Evolutionary conservation across 1,140 invertebrate species (phyloP).

Genomic region (Hesperophylax magnus): DNA sequence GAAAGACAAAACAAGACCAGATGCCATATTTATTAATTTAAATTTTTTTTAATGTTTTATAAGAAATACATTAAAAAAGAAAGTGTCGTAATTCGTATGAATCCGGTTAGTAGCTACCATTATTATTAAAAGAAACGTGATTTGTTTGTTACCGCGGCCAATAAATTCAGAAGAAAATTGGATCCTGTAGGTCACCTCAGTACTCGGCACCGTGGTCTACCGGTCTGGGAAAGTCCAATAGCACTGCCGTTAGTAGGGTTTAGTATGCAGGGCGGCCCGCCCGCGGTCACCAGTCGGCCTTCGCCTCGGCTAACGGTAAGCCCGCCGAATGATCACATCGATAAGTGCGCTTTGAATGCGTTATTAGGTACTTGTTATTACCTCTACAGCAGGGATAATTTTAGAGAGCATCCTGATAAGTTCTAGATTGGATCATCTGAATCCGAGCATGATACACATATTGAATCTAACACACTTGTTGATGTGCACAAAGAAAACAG

Average conservation of each 20-base stretch:
- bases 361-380: background rate
- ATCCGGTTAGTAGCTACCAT: too few species aligned
- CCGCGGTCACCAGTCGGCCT: slow-evolving; percentile 40
- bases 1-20: too few species aligned
- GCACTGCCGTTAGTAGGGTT: slow-evolving; percentile 30
- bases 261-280: slow-evolving; percentile 19
- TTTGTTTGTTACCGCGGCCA: too few species aligned
- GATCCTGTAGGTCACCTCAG: too few species aligned
- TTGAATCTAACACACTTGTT: too few species aligned
- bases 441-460: too few species aligned
- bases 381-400: background rate
- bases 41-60: background rate
- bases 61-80: background rate
- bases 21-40: background rate
- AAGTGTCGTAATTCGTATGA: too few species aligned
- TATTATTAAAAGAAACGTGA: too few species aligned
- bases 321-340: slow-evolving; percentile 38
- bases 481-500: too few species aligned
- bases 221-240: slow-evolving; percentile 26
- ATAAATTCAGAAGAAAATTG: too few species aligned
- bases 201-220: too few species aligned
- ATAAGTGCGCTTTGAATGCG: slow-evolving; percentile 32
- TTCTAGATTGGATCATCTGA: too few species aligned
- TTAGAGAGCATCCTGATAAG: background rate
- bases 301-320: slow-evolving; percentile 39